Evolutionary conservation across 2,113 vertebrate genomes (phyloP).

Genomic region (Pitta sordida): DNA sequence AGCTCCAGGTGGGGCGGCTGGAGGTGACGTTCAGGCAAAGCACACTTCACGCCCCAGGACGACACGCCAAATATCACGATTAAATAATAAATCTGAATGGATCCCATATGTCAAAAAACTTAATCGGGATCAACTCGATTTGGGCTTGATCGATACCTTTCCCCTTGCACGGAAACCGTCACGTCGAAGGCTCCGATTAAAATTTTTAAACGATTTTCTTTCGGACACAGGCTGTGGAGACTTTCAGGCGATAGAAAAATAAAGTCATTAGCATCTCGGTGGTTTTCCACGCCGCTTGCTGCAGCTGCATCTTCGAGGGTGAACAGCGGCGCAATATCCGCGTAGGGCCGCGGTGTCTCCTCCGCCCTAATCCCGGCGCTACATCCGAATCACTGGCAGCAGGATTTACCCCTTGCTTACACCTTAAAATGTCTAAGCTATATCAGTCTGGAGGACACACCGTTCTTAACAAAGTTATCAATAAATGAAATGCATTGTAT

Average conservation of each 20-base stretch:
- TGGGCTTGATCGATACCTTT: background rate
- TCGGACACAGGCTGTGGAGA: background rate
- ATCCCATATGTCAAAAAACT: background rate
- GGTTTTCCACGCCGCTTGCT: background rate
- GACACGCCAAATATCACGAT: background rate
- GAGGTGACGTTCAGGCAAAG: background rate
- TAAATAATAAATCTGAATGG: background rate
- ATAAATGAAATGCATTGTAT: background rate
- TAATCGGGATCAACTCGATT: background rate
- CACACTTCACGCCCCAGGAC: background rate
- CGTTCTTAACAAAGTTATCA: background rate
- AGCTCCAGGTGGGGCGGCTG: background rate
- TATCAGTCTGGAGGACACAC: background rate
- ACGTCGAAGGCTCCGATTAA: background rate
- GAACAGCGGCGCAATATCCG: background rate
- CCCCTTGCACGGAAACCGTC: background rate
- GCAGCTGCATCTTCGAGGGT: background rate
- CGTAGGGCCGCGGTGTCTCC: background rate
- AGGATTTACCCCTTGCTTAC: background rate
- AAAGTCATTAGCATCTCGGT: background rate
- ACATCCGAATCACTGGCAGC: background rate
- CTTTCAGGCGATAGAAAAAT: background rate
- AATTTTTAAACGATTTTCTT: background rate
- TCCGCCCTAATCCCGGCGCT: no score
- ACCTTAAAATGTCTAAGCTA: background rate